Base-by-base conservation (phyloP, 2,797 vertebrate species). In the Pangasius sanitwongsei region DNA sequence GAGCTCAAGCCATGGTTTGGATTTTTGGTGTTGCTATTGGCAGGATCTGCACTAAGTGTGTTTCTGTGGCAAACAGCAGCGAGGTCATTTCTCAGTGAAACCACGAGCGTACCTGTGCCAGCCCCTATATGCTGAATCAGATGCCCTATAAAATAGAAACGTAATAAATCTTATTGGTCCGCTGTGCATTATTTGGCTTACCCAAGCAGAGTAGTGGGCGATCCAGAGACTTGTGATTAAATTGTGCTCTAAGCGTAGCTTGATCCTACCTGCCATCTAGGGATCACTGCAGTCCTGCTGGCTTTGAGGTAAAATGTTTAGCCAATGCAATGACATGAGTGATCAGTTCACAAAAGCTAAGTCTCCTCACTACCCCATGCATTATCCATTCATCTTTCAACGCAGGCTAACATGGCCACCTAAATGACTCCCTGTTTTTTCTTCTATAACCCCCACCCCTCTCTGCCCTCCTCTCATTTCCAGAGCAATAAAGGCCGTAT, bases 361-460 rank as follows among this genome's bases (percentile, higher is more conserved):
- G 89, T 86, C 86, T 90, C 87, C 48, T 34, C 59, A 34, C 89
- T 90, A 86, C 91, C 92, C 90, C 90, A 94, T 91, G 91, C 93
- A 93, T 96, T 94, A 95, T 92, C 92, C 91, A 92, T 92, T 93
- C 94, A 93, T 94, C 92, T 91, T 92, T 94, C 92, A 95, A 88
- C 90, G 75, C 86, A 82, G 91, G 59, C 87, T 86, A 91, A 92
- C 92, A 92, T 78, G 85, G 89, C 90, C 89, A 94, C 92, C 92
- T 93, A 91, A 91, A 94, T 92, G 88, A 85, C 86, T 87, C 28
- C 34, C 59, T 77, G 31, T 37, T 53, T 89, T 85, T 74, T 74
- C 53, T 15, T 37, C 12, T 25, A 75, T 28, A 53, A 16, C 25
- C 18, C 6, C 18, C 25, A 61, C 89, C 87, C 91, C 37, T 61